A percentile compares a stretch with the other conserved stretches of the same genome.
Evolutionary conservation across 2,113 vertebrate genomes (phyloP).

Genomic region (Ammodytes marinus): DNA sequence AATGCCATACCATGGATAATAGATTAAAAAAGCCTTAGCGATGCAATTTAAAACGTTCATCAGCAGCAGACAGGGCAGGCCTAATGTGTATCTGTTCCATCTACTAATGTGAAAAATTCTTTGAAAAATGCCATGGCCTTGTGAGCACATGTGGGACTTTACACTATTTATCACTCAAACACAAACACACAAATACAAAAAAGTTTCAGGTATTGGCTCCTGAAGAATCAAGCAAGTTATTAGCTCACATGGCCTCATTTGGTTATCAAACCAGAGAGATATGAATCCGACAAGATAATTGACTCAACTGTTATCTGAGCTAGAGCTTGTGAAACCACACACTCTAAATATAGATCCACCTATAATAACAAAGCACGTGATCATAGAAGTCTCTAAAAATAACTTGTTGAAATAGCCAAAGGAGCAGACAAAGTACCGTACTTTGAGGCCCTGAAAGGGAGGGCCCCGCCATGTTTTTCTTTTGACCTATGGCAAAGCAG

Average conservation of each 20-base stretch:
- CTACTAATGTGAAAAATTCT: slow-evolving; percentile 25
- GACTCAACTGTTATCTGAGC: not conserved
- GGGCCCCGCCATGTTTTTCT: slow-evolving; percentile 71
- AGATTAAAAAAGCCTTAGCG: not conserved
- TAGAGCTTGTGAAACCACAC: not conserved
- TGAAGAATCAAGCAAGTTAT: slow-evolving; percentile 20
- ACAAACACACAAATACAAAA: slow-evolving; percentile 28
- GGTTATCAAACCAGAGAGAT: slow-evolving; percentile 60
- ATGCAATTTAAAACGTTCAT: slow-evolving; percentile 22
- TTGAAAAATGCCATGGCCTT: not conserved
- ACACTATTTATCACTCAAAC: slow-evolving; percentile 21
- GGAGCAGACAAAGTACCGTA: slow-evolving; percentile 42
- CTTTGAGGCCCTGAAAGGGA: slow-evolving; percentile 25
- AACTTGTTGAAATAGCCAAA: slow-evolving; percentile 22
- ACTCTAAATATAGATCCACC: slow-evolving; percentile 29
- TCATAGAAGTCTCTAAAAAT: slow-evolving; percentile 53
- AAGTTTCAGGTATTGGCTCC: slow-evolving; percentile 34
- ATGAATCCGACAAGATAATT: slow-evolving; percentile 44
- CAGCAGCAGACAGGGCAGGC: not conserved
- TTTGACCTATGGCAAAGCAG: slow-evolving; percentile 69
- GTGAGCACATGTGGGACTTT: slow-evolving; percentile 21
- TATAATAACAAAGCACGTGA: slow-evolving; percentile 23
- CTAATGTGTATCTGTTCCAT: slow-evolving; percentile 33
- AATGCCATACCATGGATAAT: not conserved
- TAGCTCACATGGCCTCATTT: slow-evolving; percentile 31